Percentiles rank a stretch among this genome's conserved stretches.
These are phyloP conservation scores for Anthoptus insignis DNA, from an alignment of 2,888 invertebrate genomes.

Conservation along the genomic window DNA sequence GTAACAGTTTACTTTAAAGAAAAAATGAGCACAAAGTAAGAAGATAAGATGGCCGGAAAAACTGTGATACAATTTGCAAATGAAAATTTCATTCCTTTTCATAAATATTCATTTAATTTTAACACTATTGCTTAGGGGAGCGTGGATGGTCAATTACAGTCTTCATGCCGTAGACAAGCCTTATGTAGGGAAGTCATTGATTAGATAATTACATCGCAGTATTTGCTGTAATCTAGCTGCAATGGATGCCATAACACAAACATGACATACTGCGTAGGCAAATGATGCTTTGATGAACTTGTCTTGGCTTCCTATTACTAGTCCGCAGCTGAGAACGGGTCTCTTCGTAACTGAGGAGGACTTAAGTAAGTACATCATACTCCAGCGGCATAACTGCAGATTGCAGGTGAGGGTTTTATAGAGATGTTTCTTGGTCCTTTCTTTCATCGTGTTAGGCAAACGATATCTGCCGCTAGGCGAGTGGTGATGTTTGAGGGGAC, in stretches of 20 bases:
- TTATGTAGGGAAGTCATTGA: slow-evolving; percentile 7
- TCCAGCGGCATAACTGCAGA: no score
- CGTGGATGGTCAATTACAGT: slow-evolving; percentile 16
- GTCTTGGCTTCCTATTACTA: no score
- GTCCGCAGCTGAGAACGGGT: no score
- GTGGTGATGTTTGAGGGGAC: no score
- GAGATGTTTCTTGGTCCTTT: no score
- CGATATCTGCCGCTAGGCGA: no score
- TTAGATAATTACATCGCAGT: background rate
- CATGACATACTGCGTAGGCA: no score
- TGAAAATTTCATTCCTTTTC: slow-evolving; percentile 17
- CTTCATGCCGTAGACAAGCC: slow-evolving; percentile 9
- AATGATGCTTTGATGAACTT: no score
- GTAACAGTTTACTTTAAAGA: slow-evolving; percentile 9
- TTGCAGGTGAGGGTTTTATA: no score
- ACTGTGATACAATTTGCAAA: slow-evolving; percentile 25
- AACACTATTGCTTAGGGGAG: slow-evolving; percentile 17
- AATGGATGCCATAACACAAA: background rate
- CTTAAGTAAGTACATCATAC: no score
- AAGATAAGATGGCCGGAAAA: slow-evolving; percentile 14
- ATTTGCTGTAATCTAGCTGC: background rate
- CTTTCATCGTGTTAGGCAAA: no score
- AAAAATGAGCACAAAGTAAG: slow-evolving; percentile 18
- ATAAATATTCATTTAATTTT: slow-evolving; percentile 5
- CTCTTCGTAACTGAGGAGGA: no score